A percentile compares a stretch with the other conserved stretches of the same genome.
Conservation (phyloP, 2,888 invertebrate genomes). For the Drosophila neotestacea region DNA sequence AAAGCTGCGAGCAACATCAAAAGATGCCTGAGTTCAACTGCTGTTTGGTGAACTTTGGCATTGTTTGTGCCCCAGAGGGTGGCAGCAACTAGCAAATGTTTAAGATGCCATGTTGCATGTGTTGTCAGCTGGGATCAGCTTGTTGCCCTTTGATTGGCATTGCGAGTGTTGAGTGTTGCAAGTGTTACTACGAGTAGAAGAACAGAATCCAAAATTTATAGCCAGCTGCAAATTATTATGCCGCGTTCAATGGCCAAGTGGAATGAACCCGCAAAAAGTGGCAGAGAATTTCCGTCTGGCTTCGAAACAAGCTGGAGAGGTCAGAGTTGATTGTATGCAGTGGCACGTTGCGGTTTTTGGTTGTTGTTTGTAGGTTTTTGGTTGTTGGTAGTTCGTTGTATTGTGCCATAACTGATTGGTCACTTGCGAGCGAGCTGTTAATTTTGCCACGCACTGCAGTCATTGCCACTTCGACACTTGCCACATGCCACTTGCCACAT, state of each 20-base stretch:
- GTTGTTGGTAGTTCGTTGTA: constrained; percentile 9
- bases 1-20: constrained; percentile 42
- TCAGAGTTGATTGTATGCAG: constrained; percentile 78
- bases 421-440: constrained; percentile 54
- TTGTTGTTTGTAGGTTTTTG: neutral
- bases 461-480: constrained; percentile 19
- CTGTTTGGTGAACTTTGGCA: constrained; percentile 54
- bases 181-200: neutral
- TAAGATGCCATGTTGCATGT: constrained; percentile 25
- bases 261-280: constrained; percentile 58
- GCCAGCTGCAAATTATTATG: constrained; percentile 59
- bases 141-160: constrained; percentile 34
- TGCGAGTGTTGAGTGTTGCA: constrained; percentile 15
- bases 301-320: constrained; percentile 28
- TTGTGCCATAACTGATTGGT: constrained; percentile 72
- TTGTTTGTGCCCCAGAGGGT: constrained; percentile 31
- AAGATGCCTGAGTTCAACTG: constrained; percentile 46
- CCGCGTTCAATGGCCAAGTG: constrained; percentile 70
- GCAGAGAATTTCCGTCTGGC: constrained; percentile 57
- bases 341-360: constrained; percentile 48
- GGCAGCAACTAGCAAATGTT: constrained; percentile 17
- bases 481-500: constrained; percentile 39
- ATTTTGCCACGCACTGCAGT: constrained; percentile 40
- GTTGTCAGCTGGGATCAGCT: constrained; percentile 23
- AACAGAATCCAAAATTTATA: constrained; percentile 26